A percentile compares a stretch with the other conserved stretches of the same genome.
Evolutionary conservation across 2,797 vertebrate species (phyloP).

Genomic region (Periophthalmus magnuspinnatus): DNA sequence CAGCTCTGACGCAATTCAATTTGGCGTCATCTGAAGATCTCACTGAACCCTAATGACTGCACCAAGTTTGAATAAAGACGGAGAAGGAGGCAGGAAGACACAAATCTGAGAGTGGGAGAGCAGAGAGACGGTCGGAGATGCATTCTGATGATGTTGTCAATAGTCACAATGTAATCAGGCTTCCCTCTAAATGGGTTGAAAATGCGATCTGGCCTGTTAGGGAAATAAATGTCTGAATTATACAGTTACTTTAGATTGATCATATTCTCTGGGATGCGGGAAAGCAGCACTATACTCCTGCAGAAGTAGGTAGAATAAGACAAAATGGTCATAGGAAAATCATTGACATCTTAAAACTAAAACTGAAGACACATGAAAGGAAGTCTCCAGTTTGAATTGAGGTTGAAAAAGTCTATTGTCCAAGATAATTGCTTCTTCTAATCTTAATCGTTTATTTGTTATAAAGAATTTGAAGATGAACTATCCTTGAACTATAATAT

Average conservation of each 20-base stretch:
- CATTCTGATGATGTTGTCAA: conserved; percentile 26
- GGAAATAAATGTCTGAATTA: conserved; percentile 44
- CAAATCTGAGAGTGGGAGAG: conserved; percentile 5
- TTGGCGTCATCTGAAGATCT: conserved; percentile 49
- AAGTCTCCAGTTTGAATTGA: neutral
- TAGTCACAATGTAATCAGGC: conserved; percentile 49
- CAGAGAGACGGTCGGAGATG: conserved; percentile 19
- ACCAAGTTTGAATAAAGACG: conserved; percentile 36
- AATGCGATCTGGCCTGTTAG: conserved; percentile 43
- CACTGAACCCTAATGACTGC: conserved; percentile 29
- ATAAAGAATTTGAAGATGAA: neutral
- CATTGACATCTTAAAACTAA: neutral
- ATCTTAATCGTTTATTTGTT: neutral
- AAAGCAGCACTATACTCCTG: neutral
- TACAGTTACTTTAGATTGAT: conserved; percentile 45
- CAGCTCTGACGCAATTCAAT: conserved; percentile 56
- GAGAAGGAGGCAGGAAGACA: conserved; percentile 11
- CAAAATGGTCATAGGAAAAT: neutral
- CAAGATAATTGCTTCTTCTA: neutral
- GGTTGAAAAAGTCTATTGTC: neutral
- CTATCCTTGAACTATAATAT: neutral
- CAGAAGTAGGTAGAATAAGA: neutral
- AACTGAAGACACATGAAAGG: neutral
- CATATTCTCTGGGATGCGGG: conserved; percentile 22
- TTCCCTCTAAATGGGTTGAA: conserved; percentile 31